Conservation (phyloP, 2,888 invertebrate genomes). For the Agrochola circellaris region DNA sequence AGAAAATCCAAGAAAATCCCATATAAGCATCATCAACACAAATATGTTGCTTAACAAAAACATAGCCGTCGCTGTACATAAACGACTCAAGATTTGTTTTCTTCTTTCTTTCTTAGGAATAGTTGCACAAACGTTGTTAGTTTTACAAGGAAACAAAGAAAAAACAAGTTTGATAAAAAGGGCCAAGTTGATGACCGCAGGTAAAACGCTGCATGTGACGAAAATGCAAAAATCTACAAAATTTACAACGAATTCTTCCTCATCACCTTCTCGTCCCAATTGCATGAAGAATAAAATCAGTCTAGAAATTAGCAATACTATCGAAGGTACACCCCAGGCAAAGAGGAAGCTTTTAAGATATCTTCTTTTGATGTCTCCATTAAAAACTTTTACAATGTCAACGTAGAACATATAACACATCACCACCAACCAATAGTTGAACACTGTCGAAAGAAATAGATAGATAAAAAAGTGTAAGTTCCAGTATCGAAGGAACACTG, state of each 20-base stretch:
- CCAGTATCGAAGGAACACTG: background rate
- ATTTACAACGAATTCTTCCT: background rate
- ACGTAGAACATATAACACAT: constrained; percentile 43
- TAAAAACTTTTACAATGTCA: constrained; percentile 43
- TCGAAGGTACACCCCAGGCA: constrained; percentile 32
- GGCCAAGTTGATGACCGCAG: constrained; percentile 18
- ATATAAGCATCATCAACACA: constrained; percentile 23
- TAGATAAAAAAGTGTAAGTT: background rate
- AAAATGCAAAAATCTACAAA: background rate
- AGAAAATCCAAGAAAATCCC: constrained; percentile 24
- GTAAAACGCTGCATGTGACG: constrained; percentile 1
- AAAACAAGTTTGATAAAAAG: constrained; percentile 31
- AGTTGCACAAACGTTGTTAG: background rate
- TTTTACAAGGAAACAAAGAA: constrained; percentile 17
- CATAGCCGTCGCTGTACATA: constrained; percentile 24
- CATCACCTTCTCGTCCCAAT: background rate
- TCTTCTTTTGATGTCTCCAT: constrained; percentile 9
- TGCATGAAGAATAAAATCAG: background rate
- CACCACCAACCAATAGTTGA: constrained; percentile 40
- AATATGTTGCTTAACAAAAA: constrained; percentile 36
- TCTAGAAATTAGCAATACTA: background rate
- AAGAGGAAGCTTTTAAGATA: constrained; percentile 35
- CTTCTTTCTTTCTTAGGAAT: constrained; percentile 9
- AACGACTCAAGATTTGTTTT: constrained; percentile 31
- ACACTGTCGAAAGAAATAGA: background rate